Conservation (phyloP, 2,113 vertebrate genomes). For the Antigone vipio region DNA sequence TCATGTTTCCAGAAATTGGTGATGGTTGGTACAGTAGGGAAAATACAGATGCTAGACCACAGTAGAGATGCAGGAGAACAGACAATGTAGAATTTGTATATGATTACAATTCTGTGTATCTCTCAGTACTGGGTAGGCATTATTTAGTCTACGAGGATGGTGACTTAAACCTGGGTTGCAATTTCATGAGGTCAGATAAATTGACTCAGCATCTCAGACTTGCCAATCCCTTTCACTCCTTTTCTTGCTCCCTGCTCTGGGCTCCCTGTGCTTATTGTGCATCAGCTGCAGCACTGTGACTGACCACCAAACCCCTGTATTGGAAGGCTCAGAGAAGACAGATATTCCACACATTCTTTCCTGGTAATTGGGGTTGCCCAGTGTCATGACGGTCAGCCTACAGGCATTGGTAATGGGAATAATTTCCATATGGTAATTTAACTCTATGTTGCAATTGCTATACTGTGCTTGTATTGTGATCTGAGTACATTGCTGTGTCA, state of each 20-base stretch:
- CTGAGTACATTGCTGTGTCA: not conserved
- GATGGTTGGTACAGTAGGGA: not conserved
- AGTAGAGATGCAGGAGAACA: not conserved
- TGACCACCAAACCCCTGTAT: not conserved
- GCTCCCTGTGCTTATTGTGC: not conserved
- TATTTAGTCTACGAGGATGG: not conserved
- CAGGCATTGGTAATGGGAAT: not conserved
- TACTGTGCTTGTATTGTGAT: not conserved
- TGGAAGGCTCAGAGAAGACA: not conserved
- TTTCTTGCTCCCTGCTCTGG: not conserved
- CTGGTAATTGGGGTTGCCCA: not conserved
- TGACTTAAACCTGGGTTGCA: not conserved
- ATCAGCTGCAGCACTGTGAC: not conserved
- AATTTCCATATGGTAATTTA: not conserved
- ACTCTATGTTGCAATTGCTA: not conserved
- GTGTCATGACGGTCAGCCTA: not conserved
- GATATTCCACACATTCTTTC: not conserved
- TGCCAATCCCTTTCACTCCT: not conserved
- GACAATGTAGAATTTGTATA: not conserved
- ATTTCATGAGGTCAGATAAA: not conserved
- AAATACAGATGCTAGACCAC: not conserved
- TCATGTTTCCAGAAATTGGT: not conserved
- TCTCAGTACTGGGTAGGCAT: not conserved
- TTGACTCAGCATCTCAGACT: not conserved
- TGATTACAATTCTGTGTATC: not conserved